Base-by-base conservation (phyloP, 2,888 invertebrate genomes). In the Boloria euphrosyne region DNA sequence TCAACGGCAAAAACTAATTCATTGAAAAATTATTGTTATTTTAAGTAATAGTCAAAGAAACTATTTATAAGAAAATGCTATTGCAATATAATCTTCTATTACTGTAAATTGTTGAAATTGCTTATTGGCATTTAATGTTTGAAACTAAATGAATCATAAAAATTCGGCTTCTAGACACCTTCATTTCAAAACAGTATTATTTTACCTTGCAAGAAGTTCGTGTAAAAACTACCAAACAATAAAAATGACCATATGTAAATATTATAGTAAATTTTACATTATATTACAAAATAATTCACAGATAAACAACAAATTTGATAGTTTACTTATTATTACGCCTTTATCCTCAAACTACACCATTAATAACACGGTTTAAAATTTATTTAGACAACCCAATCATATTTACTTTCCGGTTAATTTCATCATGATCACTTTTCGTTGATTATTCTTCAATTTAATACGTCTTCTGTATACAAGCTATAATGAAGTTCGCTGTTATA, bases 371-470 rank as follows among this genome's bases (percentile, higher is more conserved):
- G 16, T 59, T 53, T 65, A 52, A 52, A 58, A 65, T 65, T 65
- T 65, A 65, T 65, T 64, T 59, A 65, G 65, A 65, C 65, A 65
- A 38, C n/a, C 59, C 65, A 65, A 59, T 65, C 58, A 58, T 59
- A 47, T 53, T 65, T 65, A 65, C 31, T 65, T 65, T 65, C 58
- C 65, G 65, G 47, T 59, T 53, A 65, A 53, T 65, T 59, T 51
- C 55, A 47, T 43, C 38, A 55, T 13, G 31, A 52, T 31, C 52
- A 52, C 46, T 47, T 65, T 62, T 22, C 50, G 55, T 52, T 62
- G 62, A 62, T 67, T 57, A 57, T 62, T 62, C 62, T 51, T 17
- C 38, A 14, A 67, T 67, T 59, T 54, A 58, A 62, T 62, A 47
- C 16, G 27, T 44, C 62, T 59, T 17, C 18, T 53, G 53, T 44